Base-by-base conservation (phyloP, 2,113 vertebrate genomes). In the Clupea harengus region DNA sequence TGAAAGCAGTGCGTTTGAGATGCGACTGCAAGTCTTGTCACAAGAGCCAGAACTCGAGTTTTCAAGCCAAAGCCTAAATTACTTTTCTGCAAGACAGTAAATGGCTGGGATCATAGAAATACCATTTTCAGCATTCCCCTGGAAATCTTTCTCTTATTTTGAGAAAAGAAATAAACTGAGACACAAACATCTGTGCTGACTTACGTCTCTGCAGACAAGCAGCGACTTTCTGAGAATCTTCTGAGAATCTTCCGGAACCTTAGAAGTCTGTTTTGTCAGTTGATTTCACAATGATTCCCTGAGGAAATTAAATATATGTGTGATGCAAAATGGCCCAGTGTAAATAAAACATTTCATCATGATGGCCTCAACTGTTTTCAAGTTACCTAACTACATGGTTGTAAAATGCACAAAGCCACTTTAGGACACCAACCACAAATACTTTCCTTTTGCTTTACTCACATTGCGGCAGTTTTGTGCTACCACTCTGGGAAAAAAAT, bases 241-340 rank as follows among this genome's bases (percentile, higher is more conserved):
- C 10, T 11, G 64, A 72, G 64, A 72, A 32, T 72, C 64, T 72
- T 72, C 3, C 10, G 64, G 6, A 32, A 13, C 0, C n/a, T 72
- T 72, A 9, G 25, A 32, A 72, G 28, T 72, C 64, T 72, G 64
- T 72, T 72, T 72, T 72, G 64, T 72, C n/a, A 13, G n/a, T 72
- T 72, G 64, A 72, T 72, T 72, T 72, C 64, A 72, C 64, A 72
- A 72, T 28, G 64, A 28, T 15, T 72, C 64, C 64, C 64, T 4
- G 25, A 72, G 64, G 64, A 72, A 72, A 72, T 72, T 72, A 72
- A 32, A 28, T 28, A 28, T 28, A 72, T 72, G 64, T 28, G 64
- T 72, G 64, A 72, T 72, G 64, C 64, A 72, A 72, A 72, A 72
- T 10, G 64, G 64, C 64, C n/a, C 3, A 25, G 64, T 72, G 25